Percentiles rank a stretch among this genome's conserved stretches.
Evolutionary conservation across 2,113 vertebrate genomes (phyloP).

Genomic region (Archilochus colubris): DNA sequence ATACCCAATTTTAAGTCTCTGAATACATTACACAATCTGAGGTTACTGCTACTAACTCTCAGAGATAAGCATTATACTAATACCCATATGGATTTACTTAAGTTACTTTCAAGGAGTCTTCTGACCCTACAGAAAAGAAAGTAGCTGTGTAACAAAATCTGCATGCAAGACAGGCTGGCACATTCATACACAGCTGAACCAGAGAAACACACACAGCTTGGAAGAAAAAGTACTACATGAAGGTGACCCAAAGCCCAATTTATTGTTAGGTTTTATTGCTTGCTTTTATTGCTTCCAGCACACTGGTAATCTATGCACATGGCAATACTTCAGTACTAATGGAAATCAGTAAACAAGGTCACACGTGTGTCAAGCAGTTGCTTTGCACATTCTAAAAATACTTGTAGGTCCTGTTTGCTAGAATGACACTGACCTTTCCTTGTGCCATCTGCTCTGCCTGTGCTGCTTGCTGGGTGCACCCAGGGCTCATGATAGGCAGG

Average conservation of each 20-base stretch:
- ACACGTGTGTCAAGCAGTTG: background rate
- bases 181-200: background rate
- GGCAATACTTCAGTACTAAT: background rate
- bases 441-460: rapidly evolving
- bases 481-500: background rate
- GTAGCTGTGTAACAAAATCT: background rate
- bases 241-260: constrained; percentile 1
- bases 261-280: background rate
- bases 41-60: background rate
- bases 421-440: background rate
- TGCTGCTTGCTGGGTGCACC: background rate
- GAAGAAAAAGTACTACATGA: background rate
- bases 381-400: background rate
- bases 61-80: background rate
- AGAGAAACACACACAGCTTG: background rate
- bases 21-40: background rate
- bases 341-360: constrained; percentile 28
- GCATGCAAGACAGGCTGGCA: background rate
- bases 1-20: background rate
- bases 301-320: background rate
- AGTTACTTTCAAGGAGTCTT: background rate
- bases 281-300: background rate
- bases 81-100: background rate
- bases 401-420: background rate
- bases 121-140: background rate